Evolutionary conservation across 2,797 vertebrate species (phyloP).

Genomic region (Argya squamiceps): DNA sequence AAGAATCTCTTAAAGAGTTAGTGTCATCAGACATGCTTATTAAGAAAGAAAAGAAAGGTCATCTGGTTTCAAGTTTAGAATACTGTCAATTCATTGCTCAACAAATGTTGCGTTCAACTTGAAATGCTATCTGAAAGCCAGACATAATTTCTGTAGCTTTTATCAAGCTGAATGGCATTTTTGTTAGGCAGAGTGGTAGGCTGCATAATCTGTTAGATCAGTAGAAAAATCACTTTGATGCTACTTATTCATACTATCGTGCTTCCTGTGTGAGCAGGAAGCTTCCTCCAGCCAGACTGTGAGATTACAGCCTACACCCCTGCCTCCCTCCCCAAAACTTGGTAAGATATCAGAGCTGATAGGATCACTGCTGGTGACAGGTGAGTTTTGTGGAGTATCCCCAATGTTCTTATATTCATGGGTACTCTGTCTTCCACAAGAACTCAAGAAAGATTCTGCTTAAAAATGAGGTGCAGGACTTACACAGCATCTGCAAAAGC

Average conservation of each 20-base stretch:
- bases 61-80: neutral
- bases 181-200: neutral
- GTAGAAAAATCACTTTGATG: neutral
- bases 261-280: neutral
- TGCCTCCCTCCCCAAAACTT: neutral
- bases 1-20: neutral
- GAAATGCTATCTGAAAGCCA: neutral
- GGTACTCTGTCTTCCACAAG: neutral
- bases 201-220: neutral
- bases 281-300: neutral
- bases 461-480: neutral
- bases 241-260: neutral
- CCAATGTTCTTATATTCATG: neutral
- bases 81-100: neutral
- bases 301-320: neutral
- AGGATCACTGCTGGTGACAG: neutral
- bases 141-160: neutral
- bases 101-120: neutral
- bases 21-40: neutral
- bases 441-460: neutral
- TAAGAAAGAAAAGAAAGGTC: neutral
- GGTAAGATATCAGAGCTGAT: neutral
- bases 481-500: neutral
- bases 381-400: neutral
- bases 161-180: neutral